phyloP scores from a whole-genome alignment of 2,888 invertebrate species.

The Vannuccia rotundouncinata region DNA sequence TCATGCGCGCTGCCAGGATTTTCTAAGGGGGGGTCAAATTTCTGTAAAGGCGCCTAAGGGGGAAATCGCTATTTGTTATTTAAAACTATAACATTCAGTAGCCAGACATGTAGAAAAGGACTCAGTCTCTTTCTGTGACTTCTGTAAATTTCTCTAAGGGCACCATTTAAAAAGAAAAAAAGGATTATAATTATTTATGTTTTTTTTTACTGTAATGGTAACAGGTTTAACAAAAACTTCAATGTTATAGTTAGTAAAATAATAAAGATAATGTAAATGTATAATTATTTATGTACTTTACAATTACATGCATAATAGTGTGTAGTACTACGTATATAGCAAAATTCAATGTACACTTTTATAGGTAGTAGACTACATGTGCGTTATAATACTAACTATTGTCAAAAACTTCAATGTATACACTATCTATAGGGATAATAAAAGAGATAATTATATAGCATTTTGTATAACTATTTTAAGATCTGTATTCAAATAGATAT shows the following conservation, averaged over 20 bases:
- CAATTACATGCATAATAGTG: not conserved
- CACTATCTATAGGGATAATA: not conserved
- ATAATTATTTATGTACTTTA: not conserved
- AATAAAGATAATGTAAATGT: not conserved
- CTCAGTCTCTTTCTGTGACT: conserved; percentile 6
- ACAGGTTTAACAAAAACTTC: not conserved
- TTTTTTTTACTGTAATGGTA: not conserved
- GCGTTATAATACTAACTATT: not conserved
- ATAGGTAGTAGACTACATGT: not conserved
- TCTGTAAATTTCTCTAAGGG: not conserved
- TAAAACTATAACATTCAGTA: conserved; percentile 24
- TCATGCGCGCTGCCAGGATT: conserved; percentile 16
- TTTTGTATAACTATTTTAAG: not conserved
- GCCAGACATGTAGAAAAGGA: conserved; percentile 26
- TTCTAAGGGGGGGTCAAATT: conserved; percentile 22
- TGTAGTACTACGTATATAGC: not conserved
- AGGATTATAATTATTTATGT: not conserved
- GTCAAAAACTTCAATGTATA: not conserved
- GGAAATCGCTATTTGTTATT: conserved; percentile 21
- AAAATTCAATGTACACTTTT: not conserved
- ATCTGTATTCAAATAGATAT: not conserved
- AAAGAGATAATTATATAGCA: not conserved
- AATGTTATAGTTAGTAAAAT: not conserved
- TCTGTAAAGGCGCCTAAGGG: conserved; percentile 5
- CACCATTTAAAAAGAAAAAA: not conserved